Conservation (phyloP, 2,797 vertebrate species). For the Garrulus glandarius region DNA sequence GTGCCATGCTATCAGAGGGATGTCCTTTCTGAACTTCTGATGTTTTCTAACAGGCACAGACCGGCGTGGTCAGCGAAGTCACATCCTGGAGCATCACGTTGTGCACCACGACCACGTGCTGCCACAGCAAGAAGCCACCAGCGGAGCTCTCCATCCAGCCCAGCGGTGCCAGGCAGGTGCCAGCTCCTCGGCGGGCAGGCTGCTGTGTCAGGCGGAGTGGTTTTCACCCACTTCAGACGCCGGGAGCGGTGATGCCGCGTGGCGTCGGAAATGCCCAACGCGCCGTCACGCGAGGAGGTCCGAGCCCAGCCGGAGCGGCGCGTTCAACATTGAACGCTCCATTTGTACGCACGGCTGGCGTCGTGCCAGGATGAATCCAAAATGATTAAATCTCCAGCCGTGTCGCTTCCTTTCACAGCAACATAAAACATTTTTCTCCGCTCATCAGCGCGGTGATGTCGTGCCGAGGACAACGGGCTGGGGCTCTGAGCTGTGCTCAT, state of each 20-base stretch:
- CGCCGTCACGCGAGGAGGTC: not conserved
- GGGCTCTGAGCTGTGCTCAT: not conserved
- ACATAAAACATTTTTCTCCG: slow-evolving; percentile 27
- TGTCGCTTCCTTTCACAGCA: slow-evolving; percentile 31
- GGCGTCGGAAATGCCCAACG: not conserved
- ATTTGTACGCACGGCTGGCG: not conserved
- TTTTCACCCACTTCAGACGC: accelerated
- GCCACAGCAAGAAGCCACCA: accelerated
- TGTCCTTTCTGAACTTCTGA: not conserved
- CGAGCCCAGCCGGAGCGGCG: slow-evolving; percentile 29
- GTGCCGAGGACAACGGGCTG: not conserved
- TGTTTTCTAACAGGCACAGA: not conserved
- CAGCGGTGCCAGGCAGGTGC: accelerated
- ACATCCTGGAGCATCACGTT: accelerated
- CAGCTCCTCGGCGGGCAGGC: not conserved
- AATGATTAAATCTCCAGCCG: slow-evolving; percentile 49
- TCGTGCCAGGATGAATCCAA: slow-evolving; percentile 38
- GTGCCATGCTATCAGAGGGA: not conserved
- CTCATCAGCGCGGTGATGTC: not conserved
- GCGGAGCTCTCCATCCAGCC: accelerated
- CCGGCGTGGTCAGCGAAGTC: accelerated
- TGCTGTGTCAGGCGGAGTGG: not conserved
- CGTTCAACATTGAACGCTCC: slow-evolving; percentile 26
- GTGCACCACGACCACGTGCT: accelerated
- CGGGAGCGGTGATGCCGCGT: not conserved